A percentile compares a stretch with the other conserved stretches of the same genome.
Conservation (phyloP, 2,888 invertebrate species). For the Drosophila acutilabella region DNA sequence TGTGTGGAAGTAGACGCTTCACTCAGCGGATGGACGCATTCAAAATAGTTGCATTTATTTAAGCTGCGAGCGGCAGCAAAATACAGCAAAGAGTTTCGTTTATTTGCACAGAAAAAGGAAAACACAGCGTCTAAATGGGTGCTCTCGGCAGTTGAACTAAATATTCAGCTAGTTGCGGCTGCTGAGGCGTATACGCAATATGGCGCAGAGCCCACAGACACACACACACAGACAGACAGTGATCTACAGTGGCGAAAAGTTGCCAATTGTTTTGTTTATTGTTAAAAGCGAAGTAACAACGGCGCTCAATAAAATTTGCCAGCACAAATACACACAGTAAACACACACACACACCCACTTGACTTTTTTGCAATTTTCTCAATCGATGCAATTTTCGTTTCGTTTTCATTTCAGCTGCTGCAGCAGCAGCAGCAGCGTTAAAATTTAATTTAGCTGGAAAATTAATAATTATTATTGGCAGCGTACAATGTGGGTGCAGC, state of each 20-base stretch:
- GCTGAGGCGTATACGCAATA: conserved; percentile 71
- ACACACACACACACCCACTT: conserved; percentile 26
- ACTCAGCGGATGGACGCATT: conserved; percentile 55
- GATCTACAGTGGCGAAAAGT: conserved; percentile 23
- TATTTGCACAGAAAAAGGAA: conserved; percentile 54
- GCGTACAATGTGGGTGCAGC: conserved; percentile 76
- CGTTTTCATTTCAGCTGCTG: conserved; percentile 64
- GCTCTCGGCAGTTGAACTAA: conserved; percentile 58
- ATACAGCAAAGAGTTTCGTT: conserved; percentile 41
- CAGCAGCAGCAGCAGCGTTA: conserved; percentile 50
- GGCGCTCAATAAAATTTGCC: conserved; percentile 64
- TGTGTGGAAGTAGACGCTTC: conserved; percentile 21
- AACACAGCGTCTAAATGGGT: conserved; percentile 36
- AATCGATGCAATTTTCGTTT: conserved; percentile 75
- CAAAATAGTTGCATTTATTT: conserved; percentile 63
- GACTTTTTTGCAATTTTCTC: conserved; percentile 59
- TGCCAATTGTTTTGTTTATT: conserved; percentile 62
- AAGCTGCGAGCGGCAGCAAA: conserved; percentile 31
- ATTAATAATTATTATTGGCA: conserved; percentile 76
- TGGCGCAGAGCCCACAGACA: conserved; percentile 24
- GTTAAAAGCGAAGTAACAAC: conserved; percentile 49
- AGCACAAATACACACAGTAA: conserved; percentile 21
- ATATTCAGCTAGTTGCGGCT: conserved; percentile 32
- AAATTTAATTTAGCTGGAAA: conserved; percentile 79
- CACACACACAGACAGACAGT: conserved; percentile 5